A percentile compares a stretch with the other conserved stretches of the same genome.
phyloP scores from a whole-genome alignment of 2,113 vertebrate species.

The Muntiacus reevesi region DNA sequence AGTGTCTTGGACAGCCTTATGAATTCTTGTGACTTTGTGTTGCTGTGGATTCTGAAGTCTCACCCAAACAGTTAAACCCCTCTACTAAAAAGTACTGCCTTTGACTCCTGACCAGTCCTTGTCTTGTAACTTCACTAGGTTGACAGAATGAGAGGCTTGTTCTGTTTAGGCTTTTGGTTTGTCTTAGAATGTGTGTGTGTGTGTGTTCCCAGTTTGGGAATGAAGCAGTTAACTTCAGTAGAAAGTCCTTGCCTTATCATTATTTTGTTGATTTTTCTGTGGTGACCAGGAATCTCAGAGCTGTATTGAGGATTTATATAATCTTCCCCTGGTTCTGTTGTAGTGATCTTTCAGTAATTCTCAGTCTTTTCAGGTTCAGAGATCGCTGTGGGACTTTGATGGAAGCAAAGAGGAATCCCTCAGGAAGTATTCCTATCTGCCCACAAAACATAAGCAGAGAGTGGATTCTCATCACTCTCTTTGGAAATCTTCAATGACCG shows the following conservation, averaged over 20 bases:
- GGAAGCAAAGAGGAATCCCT: neutral
- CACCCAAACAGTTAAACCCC: neutral
- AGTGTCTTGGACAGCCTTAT: neutral
- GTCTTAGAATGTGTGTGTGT: neutral
- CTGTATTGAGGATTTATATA: neutral
- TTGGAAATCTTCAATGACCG: neutral
- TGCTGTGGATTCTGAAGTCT: neutral
- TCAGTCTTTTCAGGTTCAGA: neutral
- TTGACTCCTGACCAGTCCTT: neutral
- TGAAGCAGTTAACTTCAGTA: neutral
- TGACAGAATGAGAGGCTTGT: neutral
- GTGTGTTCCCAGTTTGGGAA: neutral
- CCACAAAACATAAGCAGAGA: neutral
- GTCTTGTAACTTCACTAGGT: neutral
- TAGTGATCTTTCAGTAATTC: neutral
- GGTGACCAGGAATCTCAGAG: slow-evolving; percentile 1
- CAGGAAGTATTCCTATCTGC: neutral
- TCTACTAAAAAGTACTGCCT: neutral
- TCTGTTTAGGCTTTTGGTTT: neutral
- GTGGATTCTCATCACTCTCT: neutral
- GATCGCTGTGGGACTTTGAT: neutral
- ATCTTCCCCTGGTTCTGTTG: neutral
- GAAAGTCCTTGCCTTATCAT: neutral
- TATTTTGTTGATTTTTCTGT: neutral
- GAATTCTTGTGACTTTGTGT: neutral